Conservation (phyloP, 2,888 invertebrate genomes). For the Trissolcus brochymenae region DNA sequence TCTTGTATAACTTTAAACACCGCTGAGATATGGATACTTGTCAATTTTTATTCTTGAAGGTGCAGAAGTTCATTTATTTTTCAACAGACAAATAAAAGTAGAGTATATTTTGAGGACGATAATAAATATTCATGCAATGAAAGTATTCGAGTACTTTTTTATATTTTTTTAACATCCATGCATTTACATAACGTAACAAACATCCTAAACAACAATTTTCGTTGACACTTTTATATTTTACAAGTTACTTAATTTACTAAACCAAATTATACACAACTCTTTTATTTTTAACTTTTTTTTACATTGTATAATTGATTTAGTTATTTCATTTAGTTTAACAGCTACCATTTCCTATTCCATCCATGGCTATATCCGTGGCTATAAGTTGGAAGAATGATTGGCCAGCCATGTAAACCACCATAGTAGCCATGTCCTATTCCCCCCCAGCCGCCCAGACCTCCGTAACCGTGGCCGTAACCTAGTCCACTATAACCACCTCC, state of each 20-base stretch:
- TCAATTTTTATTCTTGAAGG: too few species aligned
- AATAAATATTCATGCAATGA: not conserved
- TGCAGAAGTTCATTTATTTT: too few species aligned
- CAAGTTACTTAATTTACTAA: conserved; percentile 1
- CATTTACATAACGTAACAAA: not conserved
- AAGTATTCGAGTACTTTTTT: too few species aligned
- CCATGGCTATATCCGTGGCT: conserved; percentile 61
- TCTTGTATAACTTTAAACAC: too few species aligned
- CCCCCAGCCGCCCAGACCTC: conserved; percentile 52
- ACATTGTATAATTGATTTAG: not conserved
- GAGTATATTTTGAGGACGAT: not conserved
- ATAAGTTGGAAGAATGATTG: conserved; percentile 45
- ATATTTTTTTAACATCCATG: not conserved
- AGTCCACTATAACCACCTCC: not conserved
- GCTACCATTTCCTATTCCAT: conserved; percentile 59
- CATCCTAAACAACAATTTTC: not conserved
- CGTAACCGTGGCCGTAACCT: conserved; percentile 30
- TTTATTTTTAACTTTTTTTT: not conserved
- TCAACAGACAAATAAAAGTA: not conserved
- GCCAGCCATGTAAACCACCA: conserved; percentile 46
- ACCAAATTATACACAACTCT: not conserved
- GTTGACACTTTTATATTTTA: not conserved
- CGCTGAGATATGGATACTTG: too few species aligned
- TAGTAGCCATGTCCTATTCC: conserved; percentile 45
- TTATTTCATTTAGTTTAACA: not conserved